Evolutionary conservation across 1,140 invertebrate species (phyloP).

Genomic region (Bactericera cockerelli): DNA sequence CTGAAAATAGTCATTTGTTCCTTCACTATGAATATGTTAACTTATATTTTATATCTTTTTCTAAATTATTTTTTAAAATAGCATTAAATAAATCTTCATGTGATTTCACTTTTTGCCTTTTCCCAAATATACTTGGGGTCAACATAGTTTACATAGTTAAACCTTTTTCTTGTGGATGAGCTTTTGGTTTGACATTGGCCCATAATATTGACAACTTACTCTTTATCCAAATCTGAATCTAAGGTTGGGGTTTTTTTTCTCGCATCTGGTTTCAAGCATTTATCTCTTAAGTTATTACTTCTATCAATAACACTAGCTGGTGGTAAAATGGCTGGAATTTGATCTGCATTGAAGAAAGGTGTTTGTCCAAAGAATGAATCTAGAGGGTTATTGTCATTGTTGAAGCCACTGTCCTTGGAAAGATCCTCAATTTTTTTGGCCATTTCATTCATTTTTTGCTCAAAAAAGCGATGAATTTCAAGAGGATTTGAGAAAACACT

Average conservation of each 20-base stretch:
- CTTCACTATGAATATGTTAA: too few species aligned
- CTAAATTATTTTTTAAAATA: too few species aligned
- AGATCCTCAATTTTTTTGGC: slow-evolving; percentile 19
- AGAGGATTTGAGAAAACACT: slow-evolving; percentile 25
- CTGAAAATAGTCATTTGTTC: too few species aligned
- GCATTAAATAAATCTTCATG: too few species aligned
- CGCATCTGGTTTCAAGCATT: slow-evolving; percentile 31
- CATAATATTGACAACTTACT: too few species aligned
- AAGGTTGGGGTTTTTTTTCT: slow-evolving; percentile 20
- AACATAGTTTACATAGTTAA: too few species aligned
- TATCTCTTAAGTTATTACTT: slow-evolving; percentile 28
- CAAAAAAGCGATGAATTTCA: slow-evolving; percentile 27
- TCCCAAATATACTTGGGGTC: too few species aligned
- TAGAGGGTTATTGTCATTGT: background rate
- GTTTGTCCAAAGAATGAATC: background rate
- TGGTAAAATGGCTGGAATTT: slow-evolving; percentile 12
- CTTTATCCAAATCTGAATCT: slow-evolving; percentile 36
- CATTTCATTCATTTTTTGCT: slow-evolving; percentile 27
- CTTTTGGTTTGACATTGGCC: too few species aligned
- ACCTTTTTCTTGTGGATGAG: too few species aligned
- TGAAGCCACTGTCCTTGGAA: background rate
- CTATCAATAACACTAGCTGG: background rate
- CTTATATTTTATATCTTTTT: too few species aligned
- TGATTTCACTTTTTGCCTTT: too few species aligned
- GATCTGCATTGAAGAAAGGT: slow-evolving; percentile 11